Base-by-base conservation (phyloP, 1,140 invertebrate species). In the Drosophila punjabiensis region DNA sequence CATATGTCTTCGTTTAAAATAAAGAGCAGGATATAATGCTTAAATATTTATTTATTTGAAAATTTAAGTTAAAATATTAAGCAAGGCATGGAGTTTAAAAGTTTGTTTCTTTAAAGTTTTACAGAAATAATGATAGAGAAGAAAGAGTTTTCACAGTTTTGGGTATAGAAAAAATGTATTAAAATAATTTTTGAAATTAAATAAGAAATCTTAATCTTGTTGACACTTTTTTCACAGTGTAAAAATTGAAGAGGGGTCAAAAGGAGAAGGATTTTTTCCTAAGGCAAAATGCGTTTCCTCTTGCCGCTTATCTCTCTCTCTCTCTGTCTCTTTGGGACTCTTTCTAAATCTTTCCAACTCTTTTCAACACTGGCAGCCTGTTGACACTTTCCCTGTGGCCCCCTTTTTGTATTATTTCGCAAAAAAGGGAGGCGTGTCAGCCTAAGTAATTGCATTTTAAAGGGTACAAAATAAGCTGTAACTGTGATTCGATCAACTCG, bases 371-470 rank as follows among this genome's bases (percentile, higher is more conserved):
- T 33, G 5, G 11, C 11, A 14, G 7, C 63, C 33, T 45, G 66
- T 68, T 68, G 66, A 68, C 66, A 68, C 66, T 68, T 47, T 30
- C 13, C 65, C 61, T 48, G 16, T 18, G 16, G 47, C n/a, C 13
- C 16, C 28, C 4, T 2, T 5, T 37, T 33, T 9, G 7, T 39
- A 39, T 13, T 30, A 28, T 45, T 70, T 32, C 8, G 24, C 28
- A 13, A 66, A 20, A 20, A n/a, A n/a, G n/a, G 20, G 16, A 18
- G 56, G 39, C 68, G 16, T 55, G 39, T 8, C 68, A 30, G 56
- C 53, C 30, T 32, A 76, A 65, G 73, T 76, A 76, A 76, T 76
- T 76, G 71, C 35, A 56, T 37, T 33, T 33, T 43, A 52, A 28
- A 35, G 39, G 41, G 60, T 41, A 32, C n/a, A 32, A 74, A 43